These are phyloP conservation scores for Dysmachus trigonus DNA, from an alignment of 2,888 invertebrate species.

Conservation along the genomic window DNA sequence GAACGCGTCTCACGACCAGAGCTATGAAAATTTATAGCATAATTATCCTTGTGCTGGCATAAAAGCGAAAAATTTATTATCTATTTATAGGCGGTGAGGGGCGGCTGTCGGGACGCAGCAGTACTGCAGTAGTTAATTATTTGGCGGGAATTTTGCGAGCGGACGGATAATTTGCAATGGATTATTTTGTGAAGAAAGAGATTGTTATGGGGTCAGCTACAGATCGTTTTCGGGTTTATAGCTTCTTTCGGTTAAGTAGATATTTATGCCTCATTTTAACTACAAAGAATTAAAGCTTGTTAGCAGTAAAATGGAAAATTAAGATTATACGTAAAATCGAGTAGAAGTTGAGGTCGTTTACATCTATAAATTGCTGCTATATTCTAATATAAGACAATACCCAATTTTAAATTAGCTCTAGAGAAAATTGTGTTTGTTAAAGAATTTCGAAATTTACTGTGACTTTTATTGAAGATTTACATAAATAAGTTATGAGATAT, in stretches of 20 bases:
- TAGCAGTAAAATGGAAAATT: not conserved
- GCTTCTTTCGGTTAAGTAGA: not conserved
- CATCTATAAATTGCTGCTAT: too few species aligned
- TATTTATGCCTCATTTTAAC: not conserved
- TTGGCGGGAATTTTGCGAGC: not conserved
- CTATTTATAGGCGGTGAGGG: not conserved
- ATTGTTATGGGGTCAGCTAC: not conserved
- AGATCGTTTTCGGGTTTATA: not conserved
- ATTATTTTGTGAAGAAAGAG: not conserved
- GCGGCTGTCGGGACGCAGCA: not conserved
- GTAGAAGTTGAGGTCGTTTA: too few species aligned
- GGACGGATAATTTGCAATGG: not conserved
- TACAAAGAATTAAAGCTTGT: not conserved
- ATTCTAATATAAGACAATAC: too few species aligned
- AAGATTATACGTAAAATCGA: not conserved
- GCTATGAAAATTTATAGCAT: constrained; percentile 20
- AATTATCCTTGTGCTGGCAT: constrained; percentile 6
- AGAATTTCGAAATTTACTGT: too few species aligned
- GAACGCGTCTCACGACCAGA: not conserved
- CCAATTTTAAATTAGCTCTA: too few species aligned
- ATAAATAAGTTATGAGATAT: too few species aligned
- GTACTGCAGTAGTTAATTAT: not conserved
- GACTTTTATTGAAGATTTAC: too few species aligned
- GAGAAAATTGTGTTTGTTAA: too few species aligned
- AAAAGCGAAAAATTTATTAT: constrained; percentile 21